phyloP scores from a whole-genome alignment of 1,140 invertebrate genomes.

The Hesperophylax magnus region DNA sequence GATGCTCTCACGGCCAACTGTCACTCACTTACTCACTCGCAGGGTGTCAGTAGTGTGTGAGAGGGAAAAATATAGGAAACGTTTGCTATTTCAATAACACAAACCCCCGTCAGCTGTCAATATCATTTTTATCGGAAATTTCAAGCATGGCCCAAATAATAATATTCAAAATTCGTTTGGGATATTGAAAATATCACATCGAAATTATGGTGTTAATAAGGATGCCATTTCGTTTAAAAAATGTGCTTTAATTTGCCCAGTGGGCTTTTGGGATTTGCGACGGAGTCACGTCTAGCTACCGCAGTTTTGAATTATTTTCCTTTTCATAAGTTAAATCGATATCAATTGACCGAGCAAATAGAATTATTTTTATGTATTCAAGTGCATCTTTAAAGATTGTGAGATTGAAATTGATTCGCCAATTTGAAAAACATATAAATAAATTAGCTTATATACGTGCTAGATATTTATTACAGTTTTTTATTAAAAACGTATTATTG shows the following conservation, averaged over 20 bases:
- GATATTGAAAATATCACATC: neutral
- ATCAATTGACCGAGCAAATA: too few species aligned
- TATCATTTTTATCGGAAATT: conserved; percentile 38
- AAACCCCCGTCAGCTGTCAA: conserved; percentile 40
- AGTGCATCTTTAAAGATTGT: too few species aligned
- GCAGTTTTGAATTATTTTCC: neutral
- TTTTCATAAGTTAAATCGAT: neutral
- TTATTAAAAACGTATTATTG: too few species aligned
- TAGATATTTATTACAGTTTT: too few species aligned
- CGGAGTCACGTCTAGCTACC: neutral
- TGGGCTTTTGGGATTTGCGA: neutral
- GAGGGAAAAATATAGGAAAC: conserved; percentile 31
- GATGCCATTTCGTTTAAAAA: neutral
- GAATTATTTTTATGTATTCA: too few species aligned
- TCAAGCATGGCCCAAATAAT: conserved; percentile 21
- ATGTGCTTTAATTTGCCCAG: conserved; percentile 4
- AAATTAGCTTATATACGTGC: too few species aligned
- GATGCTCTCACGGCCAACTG: conserved; percentile 26
- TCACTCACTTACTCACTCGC: conserved; percentile 37
- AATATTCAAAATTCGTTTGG: conserved; percentile 6
- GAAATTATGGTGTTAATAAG: conserved; percentile 7
- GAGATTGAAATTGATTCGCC: too few species aligned
- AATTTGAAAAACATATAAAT: too few species aligned
- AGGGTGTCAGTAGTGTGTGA: conserved; percentile 17
- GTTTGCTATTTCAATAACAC: conserved; percentile 39